phyloP scores from a whole-genome alignment of 2,113 vertebrate genomes.

The Panthera uncia region DNA sequence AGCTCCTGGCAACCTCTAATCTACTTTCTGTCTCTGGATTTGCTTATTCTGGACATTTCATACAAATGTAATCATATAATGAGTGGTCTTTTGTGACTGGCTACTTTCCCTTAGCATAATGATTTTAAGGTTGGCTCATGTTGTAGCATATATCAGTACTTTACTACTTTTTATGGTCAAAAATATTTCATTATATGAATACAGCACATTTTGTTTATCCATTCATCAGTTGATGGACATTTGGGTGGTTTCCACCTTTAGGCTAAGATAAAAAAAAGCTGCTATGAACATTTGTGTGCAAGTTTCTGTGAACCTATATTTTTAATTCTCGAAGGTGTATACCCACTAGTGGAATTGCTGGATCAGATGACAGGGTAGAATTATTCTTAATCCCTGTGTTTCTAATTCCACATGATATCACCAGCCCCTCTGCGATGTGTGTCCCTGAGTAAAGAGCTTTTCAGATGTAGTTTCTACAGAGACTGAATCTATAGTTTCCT shows the following conservation, averaged over 20 bases:
- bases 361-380: not conserved
- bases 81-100: not conserved
- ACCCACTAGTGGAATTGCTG: not conserved
- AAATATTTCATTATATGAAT: not conserved
- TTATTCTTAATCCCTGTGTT: not conserved
- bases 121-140: not conserved
- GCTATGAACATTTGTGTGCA: not conserved
- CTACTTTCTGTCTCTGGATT: not conserved
- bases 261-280: not conserved
- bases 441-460: not conserved
- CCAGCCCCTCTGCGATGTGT: not conserved
- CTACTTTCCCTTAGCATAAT: not conserved
- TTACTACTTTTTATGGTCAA: not conserved
- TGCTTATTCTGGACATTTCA: not conserved
- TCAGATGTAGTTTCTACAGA: not conserved
- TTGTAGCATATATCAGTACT: not conserved
- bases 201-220: not conserved
- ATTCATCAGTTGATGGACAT: not conserved
- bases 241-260: not conserved
- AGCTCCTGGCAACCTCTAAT: not conserved
- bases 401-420: not conserved
- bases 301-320: not conserved
- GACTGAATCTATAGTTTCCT: not conserved
- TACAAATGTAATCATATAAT: not conserved
- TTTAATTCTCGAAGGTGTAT: not conserved